A percentile compares a stretch with the other conserved stretches of the same genome.
phyloP scores from a whole-genome alignment of 2,797 vertebrate genomes.

The Otus scops region DNA sequence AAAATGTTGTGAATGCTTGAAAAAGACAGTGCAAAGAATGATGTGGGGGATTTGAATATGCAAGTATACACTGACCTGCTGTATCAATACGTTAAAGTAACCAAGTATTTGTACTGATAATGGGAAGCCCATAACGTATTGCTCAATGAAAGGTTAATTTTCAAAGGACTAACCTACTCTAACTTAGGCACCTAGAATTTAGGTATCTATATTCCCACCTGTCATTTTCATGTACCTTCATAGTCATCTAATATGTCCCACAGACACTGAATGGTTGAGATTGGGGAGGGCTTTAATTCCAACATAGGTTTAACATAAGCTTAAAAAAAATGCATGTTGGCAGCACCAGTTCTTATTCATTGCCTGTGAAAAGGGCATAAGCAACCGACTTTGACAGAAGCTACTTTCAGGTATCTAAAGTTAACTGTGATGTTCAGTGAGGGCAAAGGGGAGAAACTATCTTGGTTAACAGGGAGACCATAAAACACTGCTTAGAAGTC shows the following conservation, averaged over 20 bases:
- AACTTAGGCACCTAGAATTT: background rate
- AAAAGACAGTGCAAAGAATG: background rate
- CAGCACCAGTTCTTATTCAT: background rate
- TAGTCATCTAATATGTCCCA: background rate
- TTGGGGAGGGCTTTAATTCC: background rate
- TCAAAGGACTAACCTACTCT: background rate
- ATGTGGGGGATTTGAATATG: background rate
- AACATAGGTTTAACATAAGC: background rate
- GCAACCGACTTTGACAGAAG: background rate
- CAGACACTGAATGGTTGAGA: background rate
- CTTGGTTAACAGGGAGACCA: background rate
- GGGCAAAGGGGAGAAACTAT: background rate
- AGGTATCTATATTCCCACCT: background rate
- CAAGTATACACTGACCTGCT: background rate
- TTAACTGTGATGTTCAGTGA: background rate
- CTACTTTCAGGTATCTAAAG: background rate
- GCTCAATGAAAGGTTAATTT: background rate
- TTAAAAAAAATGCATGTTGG: background rate
- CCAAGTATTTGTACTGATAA: background rate
- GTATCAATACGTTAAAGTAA: background rate
- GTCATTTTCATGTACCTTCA: background rate
- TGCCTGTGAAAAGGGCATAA: background rate
- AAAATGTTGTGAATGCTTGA: background rate
- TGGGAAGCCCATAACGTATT: background rate
- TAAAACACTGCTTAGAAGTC: background rate